These are phyloP conservation scores for Peromyscus nudipes DNA, from an alignment of 2,797 vertebrate species.

Conservation along the genomic window DNA sequence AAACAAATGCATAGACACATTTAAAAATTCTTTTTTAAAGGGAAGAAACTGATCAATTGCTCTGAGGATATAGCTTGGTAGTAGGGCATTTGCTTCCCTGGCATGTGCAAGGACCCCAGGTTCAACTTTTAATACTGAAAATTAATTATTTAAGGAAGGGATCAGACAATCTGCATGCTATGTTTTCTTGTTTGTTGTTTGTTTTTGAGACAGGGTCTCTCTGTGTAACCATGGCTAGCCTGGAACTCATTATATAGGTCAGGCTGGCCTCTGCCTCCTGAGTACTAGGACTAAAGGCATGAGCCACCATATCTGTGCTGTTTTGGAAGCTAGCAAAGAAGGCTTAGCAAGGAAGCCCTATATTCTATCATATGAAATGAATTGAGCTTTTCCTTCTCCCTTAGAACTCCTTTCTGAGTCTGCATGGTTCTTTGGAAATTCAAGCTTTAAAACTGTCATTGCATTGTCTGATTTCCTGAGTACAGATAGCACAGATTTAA, in stretches of 20 bases:
- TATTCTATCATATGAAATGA: not conserved
- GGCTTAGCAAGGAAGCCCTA: not conserved
- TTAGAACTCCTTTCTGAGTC: not conserved
- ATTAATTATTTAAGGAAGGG: not conserved
- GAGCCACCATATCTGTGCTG: not conserved
- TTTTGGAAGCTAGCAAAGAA: not conserved
- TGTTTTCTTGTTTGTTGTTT: not conserved
- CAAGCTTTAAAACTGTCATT: not conserved
- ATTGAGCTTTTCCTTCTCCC: not conserved
- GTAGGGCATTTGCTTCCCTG: not conserved
- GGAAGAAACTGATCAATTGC: not conserved
- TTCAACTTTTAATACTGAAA: not conserved
- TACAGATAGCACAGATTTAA: not conserved
- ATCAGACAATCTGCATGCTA: not conserved
- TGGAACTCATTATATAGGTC: not conserved
- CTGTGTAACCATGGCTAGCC: not conserved
- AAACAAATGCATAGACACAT: not conserved
- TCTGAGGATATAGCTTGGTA: not conserved
- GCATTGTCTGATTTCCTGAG: not conserved
- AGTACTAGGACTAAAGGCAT: not conserved
- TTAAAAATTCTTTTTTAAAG: not conserved
- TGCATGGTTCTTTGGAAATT: not conserved
- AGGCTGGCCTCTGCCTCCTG: not conserved
- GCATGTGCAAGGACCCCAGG: not conserved
- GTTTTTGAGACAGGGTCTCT: not conserved